Base-by-base conservation (phyloP, 1,140 invertebrate genomes). In the Mycetomoellerius zeteki region DNA sequence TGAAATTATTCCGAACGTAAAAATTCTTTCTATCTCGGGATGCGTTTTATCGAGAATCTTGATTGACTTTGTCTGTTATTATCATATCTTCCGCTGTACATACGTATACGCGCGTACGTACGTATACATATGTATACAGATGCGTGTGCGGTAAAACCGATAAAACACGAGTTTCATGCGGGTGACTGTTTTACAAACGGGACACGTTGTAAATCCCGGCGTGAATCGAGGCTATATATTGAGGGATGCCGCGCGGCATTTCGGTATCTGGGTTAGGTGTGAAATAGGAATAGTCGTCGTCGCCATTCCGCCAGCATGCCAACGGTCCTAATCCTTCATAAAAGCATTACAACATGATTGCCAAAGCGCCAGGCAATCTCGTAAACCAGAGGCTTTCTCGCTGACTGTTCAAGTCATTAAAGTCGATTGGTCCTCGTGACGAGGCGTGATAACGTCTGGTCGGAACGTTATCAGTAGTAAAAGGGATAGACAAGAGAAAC, bases 151-250 rank as follows among this genome's bases (percentile, higher is more conserved):
- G 2, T 43, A 5, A 30, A 21, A 21, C 76, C 72, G 73, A 75
- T 82, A 72, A 69, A 75, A 85, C 43, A 33, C 27, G 21, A 24
- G 54, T 85, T 65, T 78, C 21, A n/a, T 47, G 47, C 37, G 75
- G 37, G 1, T 1, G 47, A 76, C 47, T 85, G 62, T 76, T 85
- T 84, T 84, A 75, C 58, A 84, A 75, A 73, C n/a, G 19, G 27
- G 21, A 84, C 69, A 84, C 58, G 30, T 78, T 60, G 73, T 85
- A 85, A 77, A 64, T 76, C 81, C 58, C 71, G 54, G 47, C 56
- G 24, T 76, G 58, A 85, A 76, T 58, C 80, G 52, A 52, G 27
- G 54, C 33, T 47, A 14, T 62, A 33, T 50, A 62, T 24, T 12
- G 27, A 50, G 69, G 56, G 56, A 62, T 76, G 27, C 16, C 56